phyloP scores from a whole-genome alignment of 2,888 invertebrate species.

The Plebejus melissa region DNA sequence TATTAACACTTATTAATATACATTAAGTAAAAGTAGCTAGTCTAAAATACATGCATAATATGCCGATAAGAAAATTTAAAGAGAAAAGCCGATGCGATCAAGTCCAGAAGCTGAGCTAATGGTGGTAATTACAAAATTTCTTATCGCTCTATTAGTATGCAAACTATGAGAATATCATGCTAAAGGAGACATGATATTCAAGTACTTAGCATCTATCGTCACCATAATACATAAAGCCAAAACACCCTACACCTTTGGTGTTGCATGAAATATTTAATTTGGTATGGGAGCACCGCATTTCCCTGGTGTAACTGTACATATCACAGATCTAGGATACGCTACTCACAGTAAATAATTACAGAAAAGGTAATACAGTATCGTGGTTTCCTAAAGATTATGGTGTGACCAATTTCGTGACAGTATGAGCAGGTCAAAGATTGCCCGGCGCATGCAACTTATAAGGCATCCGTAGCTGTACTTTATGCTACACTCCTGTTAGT shows the following conservation, averaged over 20 bases:
- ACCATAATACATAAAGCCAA: neutral
- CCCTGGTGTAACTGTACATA: slow-evolving; percentile 19
- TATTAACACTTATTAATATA: slow-evolving; percentile 15
- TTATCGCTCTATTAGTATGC: neutral
- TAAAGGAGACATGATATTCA: neutral
- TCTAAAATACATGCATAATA: slow-evolving; percentile 17
- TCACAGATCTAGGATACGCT: slow-evolving; percentile 26
- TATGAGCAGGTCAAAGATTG: slow-evolving; percentile 42
- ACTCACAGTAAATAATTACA: slow-evolving; percentile 26
- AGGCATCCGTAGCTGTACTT: slow-evolving; percentile 42
- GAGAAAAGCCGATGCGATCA: slow-evolving; percentile 16
- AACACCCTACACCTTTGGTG: neutral
- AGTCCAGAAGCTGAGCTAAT: slow-evolving; percentile 3
- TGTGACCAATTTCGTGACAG: slow-evolving; percentile 30
- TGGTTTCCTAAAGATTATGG: slow-evolving; percentile 25
- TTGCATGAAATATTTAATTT: slow-evolving; percentile 20
- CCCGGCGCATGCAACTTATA: slow-evolving; percentile 41
- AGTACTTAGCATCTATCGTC: neutral
- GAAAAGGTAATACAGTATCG: slow-evolving; percentile 26
- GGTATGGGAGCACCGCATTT: slow-evolving; percentile 10
- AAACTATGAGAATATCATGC: neutral
- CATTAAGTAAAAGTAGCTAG: slow-evolving; percentile 14
- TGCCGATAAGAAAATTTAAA: slow-evolving; percentile 8
- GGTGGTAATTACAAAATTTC: slow-evolving; percentile 1
- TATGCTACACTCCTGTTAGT: slow-evolving; percentile 56